Evolutionary conservation across 2,888 invertebrate genomes (phyloP), one percentile per base, ranked within the genome.

Genomic region (Scrobipalpa atriplicella): DNA sequence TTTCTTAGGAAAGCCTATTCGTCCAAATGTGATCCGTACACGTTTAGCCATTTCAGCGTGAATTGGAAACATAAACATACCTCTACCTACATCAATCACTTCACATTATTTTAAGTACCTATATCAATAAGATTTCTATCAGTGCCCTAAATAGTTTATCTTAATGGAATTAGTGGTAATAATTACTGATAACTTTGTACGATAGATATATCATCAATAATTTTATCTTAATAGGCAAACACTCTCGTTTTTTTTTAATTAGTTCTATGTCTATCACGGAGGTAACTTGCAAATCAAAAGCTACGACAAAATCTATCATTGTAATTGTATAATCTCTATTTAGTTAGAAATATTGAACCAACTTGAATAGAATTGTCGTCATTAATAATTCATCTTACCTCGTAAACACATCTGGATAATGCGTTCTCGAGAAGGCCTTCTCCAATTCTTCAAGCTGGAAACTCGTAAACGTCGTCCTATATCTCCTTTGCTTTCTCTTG

Each of bases 341-440:
- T n/a, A n/a, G n/a, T n/a, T n/a, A n/a, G n/a, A n/a, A n/a, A n/a
- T n/a, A n/a, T n/a, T n/a, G n/a, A 29, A 29, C 2, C 5, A 29
- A 5, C 5, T 11, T 43, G 11, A 13, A 43, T 43, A 43, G 43
- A 51, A 51, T 16, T 51, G 29, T n/a, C n/a, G n/a, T n/a, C n/a
- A n/a, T n/a, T n/a, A n/a, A 21, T 18, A 56, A 18, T 10, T 18
- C n/a, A 19, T 75, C 92, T 90, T 80, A 97, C 98, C 98, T 96
- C 56, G 99, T 99, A 90, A 99, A 99, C 2, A 99, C 99, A 88
- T 99, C 99, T 43, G 99, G 99, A 86, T 99, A 99, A 87, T 99
- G 99, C 13, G 99, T 99, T 83, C 98, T 96, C 1, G 98, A 97
- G 91, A 99, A 99, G 0, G 99, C 98, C 83, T 99, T 99, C 89